A percentile compares a stretch with the other conserved stretches of the same genome.
Conservation (phyloP, 2,888 invertebrate genomes). For the Amphipoea lucens region DNA sequence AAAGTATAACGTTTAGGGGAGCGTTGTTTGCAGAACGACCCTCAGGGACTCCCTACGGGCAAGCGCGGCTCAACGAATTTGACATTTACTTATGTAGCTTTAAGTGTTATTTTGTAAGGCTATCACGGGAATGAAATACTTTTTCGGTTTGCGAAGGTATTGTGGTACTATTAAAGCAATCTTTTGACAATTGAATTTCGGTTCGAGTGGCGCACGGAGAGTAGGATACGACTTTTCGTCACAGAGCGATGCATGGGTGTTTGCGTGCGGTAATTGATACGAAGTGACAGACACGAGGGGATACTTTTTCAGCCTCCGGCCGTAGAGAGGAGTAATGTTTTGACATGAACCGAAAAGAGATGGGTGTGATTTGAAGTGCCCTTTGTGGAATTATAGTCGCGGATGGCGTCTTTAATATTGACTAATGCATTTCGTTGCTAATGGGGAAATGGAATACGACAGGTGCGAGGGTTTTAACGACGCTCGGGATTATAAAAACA, state of each 20-base stretch:
- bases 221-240: constrained; percentile 86
- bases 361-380: constrained; percentile 91
- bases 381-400: constrained; percentile 90
- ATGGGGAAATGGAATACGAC: constrained; percentile 87
- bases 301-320: constrained; percentile 85
- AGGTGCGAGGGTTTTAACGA: constrained; percentile 84
- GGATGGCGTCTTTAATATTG: constrained; percentile 89
- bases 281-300: constrained; percentile 89
- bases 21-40: constrained; percentile 89
- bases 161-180: constrained; percentile 87
- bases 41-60: constrained; percentile 79
- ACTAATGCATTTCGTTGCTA: constrained; percentile 89
- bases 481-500: constrained; percentile 73
- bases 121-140: constrained; percentile 76
- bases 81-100: constrained; percentile 75
- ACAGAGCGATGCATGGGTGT: constrained; percentile 81
- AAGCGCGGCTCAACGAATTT: constrained; percentile 74
- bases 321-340: constrained; percentile 86
- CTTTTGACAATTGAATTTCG: constrained; percentile 90
- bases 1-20: constrained; percentile 91
- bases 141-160: constrained; percentile 78
- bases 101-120: constrained; percentile 78
- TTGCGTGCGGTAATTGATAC: constrained; percentile 90
- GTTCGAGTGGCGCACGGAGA: constrained; percentile 81
- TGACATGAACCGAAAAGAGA: constrained; percentile 89